These are phyloP conservation scores for Zonitis immaculata DNA, from an alignment of 2,888 invertebrate species.

Conservation along the genomic window DNA sequence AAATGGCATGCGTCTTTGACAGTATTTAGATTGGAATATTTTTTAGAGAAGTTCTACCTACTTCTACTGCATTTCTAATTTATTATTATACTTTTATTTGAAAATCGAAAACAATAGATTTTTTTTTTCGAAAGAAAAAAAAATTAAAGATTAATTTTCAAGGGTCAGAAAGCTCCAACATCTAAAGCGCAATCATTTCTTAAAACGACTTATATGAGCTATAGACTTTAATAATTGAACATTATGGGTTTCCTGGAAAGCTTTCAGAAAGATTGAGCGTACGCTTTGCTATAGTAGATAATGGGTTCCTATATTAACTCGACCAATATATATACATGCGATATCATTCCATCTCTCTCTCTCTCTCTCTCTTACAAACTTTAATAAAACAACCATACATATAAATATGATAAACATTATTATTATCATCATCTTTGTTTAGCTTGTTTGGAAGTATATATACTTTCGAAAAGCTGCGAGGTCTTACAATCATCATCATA, in stretches of 20 bases:
- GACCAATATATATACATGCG: slow-evolving; percentile 7
- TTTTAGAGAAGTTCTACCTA: slow-evolving; percentile 34
- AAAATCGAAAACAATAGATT: too few relatives aligned
- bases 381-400: not conserved
- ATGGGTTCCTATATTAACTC: slow-evolving; percentile 39
- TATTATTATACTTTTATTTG: too few relatives aligned
- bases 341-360: too few relatives aligned
- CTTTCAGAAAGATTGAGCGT: slow-evolving; percentile 50
- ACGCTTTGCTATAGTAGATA: slow-evolving; percentile 33
- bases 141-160: slow-evolving; percentile 46
- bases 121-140: slow-evolving; percentile 29
- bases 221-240: slow-evolving; percentile 51
- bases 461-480: not conserved
- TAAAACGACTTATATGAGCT: slow-evolving; percentile 50
- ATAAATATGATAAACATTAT: not conserved
- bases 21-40: slow-evolving; percentile 36
- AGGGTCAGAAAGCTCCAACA: slow-evolving; percentile 33
- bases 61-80: slow-evolving; percentile 30
- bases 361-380: slow-evolving; percentile 1
- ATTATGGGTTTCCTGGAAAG: slow-evolving; percentile 48
- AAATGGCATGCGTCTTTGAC: slow-evolving; percentile 37
- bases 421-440: not conserved
- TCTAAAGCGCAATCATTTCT: slow-evolving; percentile 43
- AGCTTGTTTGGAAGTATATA: not conserved
- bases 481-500: not conserved